Conservation (phyloP, 2,113 vertebrate species). For the Podarcis raffonei region DNA sequence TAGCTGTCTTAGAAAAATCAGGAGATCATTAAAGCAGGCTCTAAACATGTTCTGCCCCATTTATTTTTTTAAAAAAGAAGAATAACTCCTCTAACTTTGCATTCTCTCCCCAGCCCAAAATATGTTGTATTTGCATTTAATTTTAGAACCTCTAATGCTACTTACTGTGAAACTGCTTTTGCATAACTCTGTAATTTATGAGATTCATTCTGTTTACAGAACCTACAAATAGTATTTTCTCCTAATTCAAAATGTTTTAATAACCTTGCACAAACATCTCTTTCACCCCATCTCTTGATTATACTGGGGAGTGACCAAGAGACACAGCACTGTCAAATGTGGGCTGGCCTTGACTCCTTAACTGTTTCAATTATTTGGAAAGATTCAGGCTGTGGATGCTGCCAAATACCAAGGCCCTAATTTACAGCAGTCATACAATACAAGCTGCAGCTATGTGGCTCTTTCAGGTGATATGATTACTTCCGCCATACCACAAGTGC, state of each 20-base stretch:
- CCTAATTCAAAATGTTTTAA: background rate
- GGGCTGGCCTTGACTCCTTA: background rate
- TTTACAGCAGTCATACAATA: background rate
- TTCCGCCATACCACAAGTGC: background rate
- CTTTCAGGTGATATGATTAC: background rate
- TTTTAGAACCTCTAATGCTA: background rate
- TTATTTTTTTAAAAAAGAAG: conserved; percentile 37
- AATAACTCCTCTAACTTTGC: conserved; percentile 10
- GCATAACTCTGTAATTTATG: background rate
- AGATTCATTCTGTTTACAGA: background rate
- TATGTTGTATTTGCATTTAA: background rate
- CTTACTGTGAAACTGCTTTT: background rate
- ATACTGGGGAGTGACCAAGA: background rate
- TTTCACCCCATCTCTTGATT: background rate
- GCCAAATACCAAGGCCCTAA: background rate
- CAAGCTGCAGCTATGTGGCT: background rate
- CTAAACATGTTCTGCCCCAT: conserved; percentile 11
- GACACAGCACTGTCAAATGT: background rate
- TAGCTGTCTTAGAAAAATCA: background rate
- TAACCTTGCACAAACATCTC: background rate
- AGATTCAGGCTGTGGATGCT: background rate
- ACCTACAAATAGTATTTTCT: background rate
- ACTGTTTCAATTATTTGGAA: background rate
- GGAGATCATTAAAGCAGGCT: conserved; percentile 24
- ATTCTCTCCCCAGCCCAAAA: background rate